Evolutionary conservation across 2,113 vertebrate species (phyloP).

Genomic region (Cichladusa arquata): DNA sequence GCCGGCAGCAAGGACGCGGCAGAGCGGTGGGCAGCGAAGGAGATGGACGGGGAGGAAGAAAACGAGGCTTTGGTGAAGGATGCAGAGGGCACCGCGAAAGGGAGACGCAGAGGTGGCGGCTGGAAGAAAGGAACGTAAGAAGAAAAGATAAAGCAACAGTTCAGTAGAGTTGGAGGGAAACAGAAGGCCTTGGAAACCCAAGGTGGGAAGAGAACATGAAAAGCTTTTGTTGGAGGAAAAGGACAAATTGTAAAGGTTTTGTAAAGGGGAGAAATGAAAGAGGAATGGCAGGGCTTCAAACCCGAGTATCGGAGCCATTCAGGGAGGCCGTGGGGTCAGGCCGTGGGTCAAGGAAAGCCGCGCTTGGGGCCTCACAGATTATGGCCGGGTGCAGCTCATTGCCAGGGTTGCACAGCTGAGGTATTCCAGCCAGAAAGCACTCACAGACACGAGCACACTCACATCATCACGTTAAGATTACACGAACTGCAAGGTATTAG

Average conservation of each 20-base stretch:
- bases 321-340: no score
- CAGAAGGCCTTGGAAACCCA: neutral
- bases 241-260: neutral
- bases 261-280: neutral
- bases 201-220: fast-evolving
- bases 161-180: neutral
- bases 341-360: fast-evolving
- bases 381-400: fast-evolving
- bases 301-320: fast-evolving
- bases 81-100: neutral
- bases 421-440: neutral
- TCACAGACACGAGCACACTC: fast-evolving
- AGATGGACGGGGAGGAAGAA: neutral
- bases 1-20: neutral
- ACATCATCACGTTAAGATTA: fast-evolving
- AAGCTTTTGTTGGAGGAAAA: neutral
- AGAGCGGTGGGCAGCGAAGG: fast-evolving
- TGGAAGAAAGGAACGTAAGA: no score
- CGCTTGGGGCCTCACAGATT: fast-evolving
- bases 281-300: fast-evolving
- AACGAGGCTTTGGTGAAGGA: neutral
- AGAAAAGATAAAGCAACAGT: neutral
- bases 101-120: fast-evolving
- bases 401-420: no score
- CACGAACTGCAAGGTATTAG: fast-evolving